Base-by-base conservation (phyloP, 2,113 vertebrate genomes). In the Erpornis zantholeuca region DNA sequence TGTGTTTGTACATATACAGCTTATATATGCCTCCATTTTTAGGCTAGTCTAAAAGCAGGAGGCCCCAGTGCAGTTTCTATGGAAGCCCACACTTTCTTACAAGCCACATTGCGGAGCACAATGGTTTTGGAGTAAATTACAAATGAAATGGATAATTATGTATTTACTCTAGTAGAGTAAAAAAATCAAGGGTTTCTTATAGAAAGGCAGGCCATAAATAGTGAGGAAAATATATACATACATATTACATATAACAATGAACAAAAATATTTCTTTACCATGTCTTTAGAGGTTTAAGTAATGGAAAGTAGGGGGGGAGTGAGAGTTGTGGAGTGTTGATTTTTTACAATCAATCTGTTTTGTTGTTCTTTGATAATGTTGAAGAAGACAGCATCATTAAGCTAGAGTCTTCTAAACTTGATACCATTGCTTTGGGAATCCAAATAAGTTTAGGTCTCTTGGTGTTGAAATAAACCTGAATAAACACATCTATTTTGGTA, bases 401-500 rank as follows among this genome's bases (percentile, higher is more conserved):
- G 24, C 24, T 78, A 66, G 45, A 44, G 33, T 82, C 23, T 73
- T 77, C 59, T 72, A 75, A 90, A 65, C 64, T 73, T 75, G 59
- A 63, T 78, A 38, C 21, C 3, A 27, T 88, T 86, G 69, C 60
- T 90, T 93, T 88, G 64, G 90, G 72, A 90, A 94, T 90, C 36
- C 52, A 88, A 31, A 83, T 86, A 92, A 90, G 28, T 56, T 63
- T 64, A 75, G 60, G 53, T 92, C 53, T 78, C 60, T 81, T 77
- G 80, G 18, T 95, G 76, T 60, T 75, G 44, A 90, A 93, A 83
- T 71, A 93, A 86, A 88, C 68, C 76, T 60, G 47, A 92, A 81
- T 90, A 81, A 88, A 84, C 68, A 86, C 23, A 64, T 83, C 60
- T 94, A 53, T 90, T 90, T 82, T 90, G 14, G 57, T 90, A 82